These are phyloP conservation scores for Elephantulus edwardii DNA, from an alignment of 2,113 vertebrate genomes.

Conservation along the genomic window DNA sequence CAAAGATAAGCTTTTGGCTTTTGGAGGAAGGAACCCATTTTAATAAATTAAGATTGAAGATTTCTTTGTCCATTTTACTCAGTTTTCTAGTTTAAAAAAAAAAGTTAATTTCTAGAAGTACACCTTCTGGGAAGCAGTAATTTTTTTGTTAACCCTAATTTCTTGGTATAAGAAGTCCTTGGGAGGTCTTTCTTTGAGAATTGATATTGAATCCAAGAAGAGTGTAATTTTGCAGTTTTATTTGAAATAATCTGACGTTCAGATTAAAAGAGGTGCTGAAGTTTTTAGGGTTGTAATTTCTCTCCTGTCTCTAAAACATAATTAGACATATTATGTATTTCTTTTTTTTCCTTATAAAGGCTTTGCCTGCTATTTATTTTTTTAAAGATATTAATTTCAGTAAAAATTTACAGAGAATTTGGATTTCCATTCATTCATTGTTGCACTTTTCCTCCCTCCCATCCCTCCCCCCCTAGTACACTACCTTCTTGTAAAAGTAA, in stretches of 20 bases:
- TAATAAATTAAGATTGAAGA: slow-evolving; percentile 17
- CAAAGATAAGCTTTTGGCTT: slow-evolving; percentile 25
- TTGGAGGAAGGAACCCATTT: slow-evolving; percentile 23
- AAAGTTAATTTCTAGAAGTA: slow-evolving; percentile 47
- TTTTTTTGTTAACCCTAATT: slow-evolving; percentile 38
- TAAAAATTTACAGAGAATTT: no score
- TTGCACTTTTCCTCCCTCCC: no score
- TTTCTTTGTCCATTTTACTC: slow-evolving; percentile 46
- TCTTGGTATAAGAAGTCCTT: slow-evolving; percentile 19
- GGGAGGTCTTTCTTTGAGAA: slow-evolving; percentile 18
- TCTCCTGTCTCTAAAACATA: background rate
- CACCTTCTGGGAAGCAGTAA: background rate
- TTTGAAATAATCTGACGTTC: slow-evolving; percentile 56
- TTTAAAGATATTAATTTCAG: no score
- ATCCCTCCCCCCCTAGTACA: no score
- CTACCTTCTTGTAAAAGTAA: no score
- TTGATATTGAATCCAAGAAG: slow-evolving; percentile 41
- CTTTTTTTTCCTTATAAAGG: no score
- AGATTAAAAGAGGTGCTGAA: slow-evolving; percentile 51
- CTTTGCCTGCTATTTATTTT: no score
- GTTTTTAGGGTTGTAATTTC: background rate
- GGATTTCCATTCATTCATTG: no score
- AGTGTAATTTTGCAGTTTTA: slow-evolving; percentile 62
- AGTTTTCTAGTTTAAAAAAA: slow-evolving; percentile 30
- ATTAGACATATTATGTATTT: slow-evolving; percentile 1